Conservation (phyloP, 1,140 invertebrate species). For the Riptortus pedestris region DNA sequence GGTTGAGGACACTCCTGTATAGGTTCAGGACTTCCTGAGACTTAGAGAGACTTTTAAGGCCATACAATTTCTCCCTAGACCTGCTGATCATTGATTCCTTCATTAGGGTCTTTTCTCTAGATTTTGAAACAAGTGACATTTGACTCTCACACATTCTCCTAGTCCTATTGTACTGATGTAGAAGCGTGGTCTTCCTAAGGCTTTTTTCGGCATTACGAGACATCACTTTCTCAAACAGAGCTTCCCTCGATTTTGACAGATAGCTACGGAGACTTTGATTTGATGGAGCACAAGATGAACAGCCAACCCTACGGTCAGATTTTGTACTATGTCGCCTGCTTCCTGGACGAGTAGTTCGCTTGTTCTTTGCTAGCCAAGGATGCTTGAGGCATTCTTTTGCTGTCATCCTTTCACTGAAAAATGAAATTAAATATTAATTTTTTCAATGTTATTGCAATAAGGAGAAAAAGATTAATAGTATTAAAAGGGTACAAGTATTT, state of each 20-base stretch:
- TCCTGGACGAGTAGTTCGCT: neutral
- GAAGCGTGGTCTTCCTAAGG: slow-evolving; percentile 39
- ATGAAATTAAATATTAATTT: slow-evolving; percentile 31
- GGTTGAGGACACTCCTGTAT: slow-evolving; percentile 33
- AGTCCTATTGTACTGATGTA: slow-evolving; percentile 38
- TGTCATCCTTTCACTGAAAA: slow-evolving; percentile 47
- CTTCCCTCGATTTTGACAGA: slow-evolving; percentile 47
- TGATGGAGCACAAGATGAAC: slow-evolving; percentile 34
- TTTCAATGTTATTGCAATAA: neutral
- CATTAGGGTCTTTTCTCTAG: slow-evolving; percentile 34
- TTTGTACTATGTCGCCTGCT: neutral
- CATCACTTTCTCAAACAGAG: slow-evolving; percentile 45
- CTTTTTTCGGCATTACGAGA: slow-evolving; percentile 36
- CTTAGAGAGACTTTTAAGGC: slow-evolving; percentile 43
- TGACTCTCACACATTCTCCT: slow-evolving; percentile 42
- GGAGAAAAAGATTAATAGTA: neutral
- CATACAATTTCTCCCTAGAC: slow-evolving; percentile 45
- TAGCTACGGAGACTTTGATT: slow-evolving; percentile 38
- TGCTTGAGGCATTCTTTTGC: slow-evolving; percentile 52
- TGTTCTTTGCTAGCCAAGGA: slow-evolving; percentile 43
- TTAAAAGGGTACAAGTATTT: neutral
- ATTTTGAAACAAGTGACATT: slow-evolving; percentile 41
- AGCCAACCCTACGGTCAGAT: slow-evolving; percentile 34
- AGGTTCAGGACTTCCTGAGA: slow-evolving; percentile 46
- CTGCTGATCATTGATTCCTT: slow-evolving; percentile 27